Evolutionary conservation across 2,888 invertebrate genomes (phyloP).

Genomic region (Chrysina gloriosa): DNA sequence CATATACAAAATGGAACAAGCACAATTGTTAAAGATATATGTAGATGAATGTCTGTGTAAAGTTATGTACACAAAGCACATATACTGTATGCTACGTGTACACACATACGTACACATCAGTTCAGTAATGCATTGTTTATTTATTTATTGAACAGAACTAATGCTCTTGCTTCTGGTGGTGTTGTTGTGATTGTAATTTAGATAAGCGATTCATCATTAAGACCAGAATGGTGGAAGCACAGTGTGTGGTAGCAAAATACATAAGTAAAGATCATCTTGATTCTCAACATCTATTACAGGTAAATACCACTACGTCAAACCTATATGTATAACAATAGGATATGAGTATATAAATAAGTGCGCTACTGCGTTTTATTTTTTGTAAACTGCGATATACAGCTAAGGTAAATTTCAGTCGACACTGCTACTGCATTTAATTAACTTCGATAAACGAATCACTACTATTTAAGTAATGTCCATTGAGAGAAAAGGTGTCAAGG

Average conservation of each 20-base stretch:
- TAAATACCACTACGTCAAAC: too few species aligned
- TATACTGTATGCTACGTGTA: background rate
- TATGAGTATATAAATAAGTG: too few species aligned
- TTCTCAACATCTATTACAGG: background rate
- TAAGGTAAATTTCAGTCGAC: too few species aligned
- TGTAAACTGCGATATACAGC: too few species aligned
- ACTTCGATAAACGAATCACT: too few species aligned
- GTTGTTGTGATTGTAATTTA: slow-evolving; percentile 41
- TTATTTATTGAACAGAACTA: slow-evolving; percentile 23
- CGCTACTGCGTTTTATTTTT: too few species aligned
- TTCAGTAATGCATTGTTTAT: slow-evolving; percentile 17
- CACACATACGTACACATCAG: background rate
- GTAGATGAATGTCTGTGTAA: slow-evolving; percentile 20
- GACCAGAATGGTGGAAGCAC: slow-evolving; percentile 3
- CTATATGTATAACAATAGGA: too few species aligned
- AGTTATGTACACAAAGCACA: background rate
- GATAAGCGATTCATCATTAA: slow-evolving; percentile 25
- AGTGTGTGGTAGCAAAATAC: slow-evolving; percentile 18
- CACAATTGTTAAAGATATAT: slow-evolving; percentile 22
- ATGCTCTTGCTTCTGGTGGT: slow-evolving; percentile 26
- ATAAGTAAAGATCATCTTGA: background rate
- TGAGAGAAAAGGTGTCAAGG: too few species aligned
- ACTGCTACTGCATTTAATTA: too few species aligned
- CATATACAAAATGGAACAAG: slow-evolving; percentile 22
- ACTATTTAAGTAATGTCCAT: too few species aligned